Percentiles rank a stretch among this genome's conserved stretches.
Conservation (phyloP, 2,113 vertebrate genomes). For the Mormyrus iriodes region DNA sequence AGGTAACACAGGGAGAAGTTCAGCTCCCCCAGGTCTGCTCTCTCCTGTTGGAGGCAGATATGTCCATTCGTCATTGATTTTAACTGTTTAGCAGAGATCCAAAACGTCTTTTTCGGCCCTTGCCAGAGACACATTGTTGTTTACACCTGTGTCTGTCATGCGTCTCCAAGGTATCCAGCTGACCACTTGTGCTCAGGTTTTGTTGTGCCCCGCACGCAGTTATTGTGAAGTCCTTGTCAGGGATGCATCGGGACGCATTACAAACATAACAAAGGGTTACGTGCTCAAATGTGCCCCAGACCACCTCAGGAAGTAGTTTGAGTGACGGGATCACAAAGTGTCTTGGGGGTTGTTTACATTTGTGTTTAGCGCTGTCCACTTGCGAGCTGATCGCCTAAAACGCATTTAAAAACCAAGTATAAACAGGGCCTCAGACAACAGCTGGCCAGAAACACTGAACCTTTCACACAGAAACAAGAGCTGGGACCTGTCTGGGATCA, state of each 20-base stretch:
- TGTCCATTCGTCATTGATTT: not conserved
- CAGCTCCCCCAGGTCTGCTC: slow-evolving; percentile 77
- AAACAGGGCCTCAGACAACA: not conserved
- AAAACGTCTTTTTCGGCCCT: not conserved
- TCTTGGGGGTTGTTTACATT: not conserved
- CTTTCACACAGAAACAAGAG: not conserved
- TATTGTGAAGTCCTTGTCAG: not conserved
- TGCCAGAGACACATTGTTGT: not conserved
- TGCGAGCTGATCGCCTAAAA: not conserved
- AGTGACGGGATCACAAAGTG: not conserved
- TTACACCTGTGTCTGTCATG: not conserved
- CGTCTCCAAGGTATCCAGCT: not conserved
- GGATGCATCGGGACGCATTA: not conserved
- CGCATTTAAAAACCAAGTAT: not conserved
- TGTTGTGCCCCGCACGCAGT: not conserved
- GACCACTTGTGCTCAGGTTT: not conserved
- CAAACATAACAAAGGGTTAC: too few species aligned
- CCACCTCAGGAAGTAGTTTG: not conserved
- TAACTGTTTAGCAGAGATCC: too few species aligned
- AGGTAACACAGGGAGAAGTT: slow-evolving; percentile 88
- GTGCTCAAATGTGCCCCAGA: not conserved
- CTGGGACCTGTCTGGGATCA: not conserved
- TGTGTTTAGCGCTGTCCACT: not conserved
- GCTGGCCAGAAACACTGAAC: not conserved
- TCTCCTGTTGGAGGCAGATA: slow-evolving; percentile 62